Conservation (phyloP, 2,888 invertebrate genomes). For the Zaprionus obscuricornis region DNA sequence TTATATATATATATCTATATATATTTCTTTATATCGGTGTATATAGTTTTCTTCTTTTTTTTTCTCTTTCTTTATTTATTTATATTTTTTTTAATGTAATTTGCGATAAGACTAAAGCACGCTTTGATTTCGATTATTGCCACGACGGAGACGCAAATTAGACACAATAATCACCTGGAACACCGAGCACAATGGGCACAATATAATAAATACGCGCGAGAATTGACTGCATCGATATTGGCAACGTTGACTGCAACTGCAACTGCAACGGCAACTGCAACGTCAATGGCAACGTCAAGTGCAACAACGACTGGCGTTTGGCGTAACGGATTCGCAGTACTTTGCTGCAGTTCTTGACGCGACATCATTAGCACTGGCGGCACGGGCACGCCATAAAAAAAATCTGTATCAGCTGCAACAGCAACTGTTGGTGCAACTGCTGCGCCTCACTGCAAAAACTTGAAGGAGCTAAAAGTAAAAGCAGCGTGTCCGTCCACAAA, state of each 20-base stretch:
- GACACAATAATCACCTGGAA: constrained; percentile 52
- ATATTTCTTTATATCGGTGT: too few relatives aligned
- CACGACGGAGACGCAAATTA: constrained; percentile 55
- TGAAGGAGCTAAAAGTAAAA: too few relatives aligned
- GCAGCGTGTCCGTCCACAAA: too few relatives aligned
- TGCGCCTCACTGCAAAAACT: too few relatives aligned
- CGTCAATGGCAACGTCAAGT: constrained; percentile 3
- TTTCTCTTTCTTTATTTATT: not conserved
- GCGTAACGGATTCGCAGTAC: constrained; percentile 59
- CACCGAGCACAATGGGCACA: constrained; percentile 26
- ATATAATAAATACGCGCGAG: constrained; percentile 29
- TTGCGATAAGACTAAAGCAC: constrained; percentile 61
- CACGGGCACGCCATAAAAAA: constrained; percentile 52
- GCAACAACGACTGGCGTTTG: constrained; percentile 29
- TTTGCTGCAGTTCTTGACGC: constrained; percentile 48
- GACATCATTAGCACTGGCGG: constrained; percentile 72
- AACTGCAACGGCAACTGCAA: constrained; percentile 14
- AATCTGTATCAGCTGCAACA: not conserved
- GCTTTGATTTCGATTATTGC: constrained; percentile 55
- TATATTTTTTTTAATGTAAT: constrained; percentile 8
- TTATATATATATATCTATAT: not conserved
- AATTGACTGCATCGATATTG: too few relatives aligned
- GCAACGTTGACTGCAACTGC: constrained; percentile 14
- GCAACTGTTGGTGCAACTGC: too few relatives aligned
- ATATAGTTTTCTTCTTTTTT: not conserved